phyloP scores from a whole-genome alignment of 2,888 invertebrate species.

The Coleophora flavipennella region DNA sequence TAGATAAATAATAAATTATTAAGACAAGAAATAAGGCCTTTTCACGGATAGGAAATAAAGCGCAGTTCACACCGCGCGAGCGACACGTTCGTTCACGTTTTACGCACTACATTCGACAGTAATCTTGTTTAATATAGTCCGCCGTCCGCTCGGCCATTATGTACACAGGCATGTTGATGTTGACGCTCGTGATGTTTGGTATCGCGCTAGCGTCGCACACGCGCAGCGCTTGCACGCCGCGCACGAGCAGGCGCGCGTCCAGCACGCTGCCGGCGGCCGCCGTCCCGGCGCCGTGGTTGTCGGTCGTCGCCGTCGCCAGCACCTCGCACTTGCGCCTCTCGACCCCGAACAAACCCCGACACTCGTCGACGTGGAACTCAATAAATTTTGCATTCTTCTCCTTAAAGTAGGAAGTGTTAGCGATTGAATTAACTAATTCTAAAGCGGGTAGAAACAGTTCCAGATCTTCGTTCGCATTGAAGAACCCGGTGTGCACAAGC shows the following conservation, averaged over 20 bases:
- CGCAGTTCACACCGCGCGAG: too few relatives aligned
- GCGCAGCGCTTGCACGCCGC: constrained; percentile 29
- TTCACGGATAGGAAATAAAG: too few relatives aligned
- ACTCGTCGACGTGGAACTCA: constrained; percentile 24
- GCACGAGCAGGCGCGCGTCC: constrained; percentile 35
- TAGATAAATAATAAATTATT: too few relatives aligned
- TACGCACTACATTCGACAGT: too few relatives aligned
- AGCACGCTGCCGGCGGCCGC: constrained; percentile 34
- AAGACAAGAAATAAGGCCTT: too few relatives aligned
- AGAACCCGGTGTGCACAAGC: constrained; percentile 35
- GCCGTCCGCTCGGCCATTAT: too few relatives aligned
- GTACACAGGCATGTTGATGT: too few relatives aligned
- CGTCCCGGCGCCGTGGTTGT: constrained; percentile 41
- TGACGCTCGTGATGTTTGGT: too few relatives aligned
- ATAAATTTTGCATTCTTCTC: constrained; percentile 25
- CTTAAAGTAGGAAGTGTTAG: constrained; percentile 21
- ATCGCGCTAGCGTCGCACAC: constrained; percentile 36
- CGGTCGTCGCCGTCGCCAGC: constrained; percentile 38
- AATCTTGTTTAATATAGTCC: too few relatives aligned
- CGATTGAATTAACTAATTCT: constrained; percentile 29
- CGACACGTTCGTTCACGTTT: too few relatives aligned
- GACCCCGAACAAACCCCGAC: constrained; percentile 18
- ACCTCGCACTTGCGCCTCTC: constrained; percentile 44
- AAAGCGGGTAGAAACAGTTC: constrained; percentile 30
- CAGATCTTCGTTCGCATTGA: constrained; percentile 32